These are phyloP conservation scores for Rhegmatorhina hoffmannsi DNA, from an alignment of 2,113 vertebrate species.

Conservation along the genomic window DNA sequence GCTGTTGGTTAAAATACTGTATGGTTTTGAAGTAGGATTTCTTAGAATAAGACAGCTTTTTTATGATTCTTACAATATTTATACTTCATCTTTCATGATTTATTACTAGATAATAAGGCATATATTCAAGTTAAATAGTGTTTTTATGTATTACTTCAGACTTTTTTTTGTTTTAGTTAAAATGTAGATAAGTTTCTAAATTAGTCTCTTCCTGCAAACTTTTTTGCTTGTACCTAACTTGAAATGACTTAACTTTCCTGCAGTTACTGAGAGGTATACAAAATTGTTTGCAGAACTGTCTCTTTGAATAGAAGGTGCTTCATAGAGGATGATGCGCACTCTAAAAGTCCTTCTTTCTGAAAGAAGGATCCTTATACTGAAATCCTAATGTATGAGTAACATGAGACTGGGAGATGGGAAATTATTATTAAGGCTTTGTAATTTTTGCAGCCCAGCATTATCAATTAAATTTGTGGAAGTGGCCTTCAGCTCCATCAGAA, in stretches of 20 bases:
- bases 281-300: not conserved
- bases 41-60: slow-evolving; percentile 68
- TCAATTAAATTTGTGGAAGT: slow-evolving; percentile 66
- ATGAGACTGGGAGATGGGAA: not conserved
- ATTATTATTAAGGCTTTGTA: slow-evolving; percentile 37
- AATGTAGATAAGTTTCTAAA: slow-evolving; percentile 20
- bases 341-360: slow-evolving; percentile 41
- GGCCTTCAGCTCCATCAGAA: slow-evolving; percentile 75
- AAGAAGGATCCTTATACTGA: not conserved
- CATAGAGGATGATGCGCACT: not conserved
- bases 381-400: not conserved
- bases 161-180: not conserved
- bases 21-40: slow-evolving; percentile 61
- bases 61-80: slow-evolving; percentile 70
- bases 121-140: slow-evolving; percentile 63
- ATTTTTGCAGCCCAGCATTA: slow-evolving; percentile 50
- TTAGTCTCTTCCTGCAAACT: not conserved
- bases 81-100: slow-evolving; percentile 65
- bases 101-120: slow-evolving; percentile 64
- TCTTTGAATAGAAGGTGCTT: slow-evolving; percentile 6
- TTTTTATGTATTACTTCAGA: slow-evolving; percentile 48
- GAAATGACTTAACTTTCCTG: not conserved
- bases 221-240: not conserved
- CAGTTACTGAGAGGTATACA: not conserved
- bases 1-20: slow-evolving; percentile 33